Evolutionary conservation across 2,888 invertebrate genomes (phyloP), one percentile per base, ranked within the genome.

Genomic region (Leptinotarsa tumamoca): DNA sequence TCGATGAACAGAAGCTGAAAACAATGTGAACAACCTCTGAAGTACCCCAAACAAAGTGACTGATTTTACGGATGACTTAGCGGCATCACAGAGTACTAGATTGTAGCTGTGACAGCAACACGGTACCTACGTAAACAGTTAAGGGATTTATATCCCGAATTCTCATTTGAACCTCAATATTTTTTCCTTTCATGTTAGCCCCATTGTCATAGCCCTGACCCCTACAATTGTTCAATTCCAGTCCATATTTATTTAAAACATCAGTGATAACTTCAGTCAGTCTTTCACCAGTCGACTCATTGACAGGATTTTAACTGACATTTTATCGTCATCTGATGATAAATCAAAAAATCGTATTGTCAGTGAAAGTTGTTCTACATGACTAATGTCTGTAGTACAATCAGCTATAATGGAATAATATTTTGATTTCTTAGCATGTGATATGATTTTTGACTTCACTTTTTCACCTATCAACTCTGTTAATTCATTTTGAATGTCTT

Each of bases 41-140:
- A 85, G 79, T 78, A 85, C 72, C 50, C 80, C 83, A 80, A 86
- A 86, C 80, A 84, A 85, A 82, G 83, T 81, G 74, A 84, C 82
- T 43, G 83, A 82, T 82, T 83, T 82, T 72, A 84, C 81, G 7
- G 82, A 84, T 49, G 81, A 80, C 72, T 80, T 73, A 68, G 76
- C 78, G 49, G 76, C 79, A 77, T 80, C 79, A 72, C 69, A 76
- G 68, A 80, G 72, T 70, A 75, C 33, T 33, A 66, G 63, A 71
- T 71, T 71, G 71, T 51, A 71, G 63, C 70, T 78, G 71, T 80
- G 79, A 67, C 78, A 80, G 58, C 73, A 76, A 80, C 76, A 78
- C 61, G 73, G 76, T 68, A 76, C 72, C 21, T 21, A 79, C 66
- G 71, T 5, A 27, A 75, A 76, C 33, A 67, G 73, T 71, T 78